These are phyloP conservation scores for rat (Rattus norvegicus) DNA, from an alignment of 2,113 vertebrate genomes.

Conservation along the genomic window GRCr8 NC_086022.1:35883501-35884000, in stretches of 20 bases:
- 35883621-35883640: background rate
- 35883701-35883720: background rate
- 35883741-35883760: constrained; percentile 11
- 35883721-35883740: background rate
- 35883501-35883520: background rate
- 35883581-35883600: constrained; percentile 38
- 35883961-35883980: background rate
- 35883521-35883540: background rate
- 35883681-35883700: constrained; percentile 24
- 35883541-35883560: constrained; percentile 27
- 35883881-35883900: background rate
- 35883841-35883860: background rate
- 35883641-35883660: constrained; percentile 17
- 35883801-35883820: background rate
- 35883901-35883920: background rate
- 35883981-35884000: background rate
- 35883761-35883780: background rate
- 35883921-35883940: background rate
- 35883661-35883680: background rate
- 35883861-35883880: constrained; percentile 34
- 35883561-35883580: constrained; percentile 42
- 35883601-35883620: constrained; percentile 16
- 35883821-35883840: constrained; percentile 12
- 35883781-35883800: background rate
- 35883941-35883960: background rate